A percentile compares a stretch with the other conserved stretches of the same genome.
These are phyloP conservation scores for Hecatera dysodea DNA, from an alignment of 2,888 invertebrate genomes.

Conservation along the genomic window DNA sequence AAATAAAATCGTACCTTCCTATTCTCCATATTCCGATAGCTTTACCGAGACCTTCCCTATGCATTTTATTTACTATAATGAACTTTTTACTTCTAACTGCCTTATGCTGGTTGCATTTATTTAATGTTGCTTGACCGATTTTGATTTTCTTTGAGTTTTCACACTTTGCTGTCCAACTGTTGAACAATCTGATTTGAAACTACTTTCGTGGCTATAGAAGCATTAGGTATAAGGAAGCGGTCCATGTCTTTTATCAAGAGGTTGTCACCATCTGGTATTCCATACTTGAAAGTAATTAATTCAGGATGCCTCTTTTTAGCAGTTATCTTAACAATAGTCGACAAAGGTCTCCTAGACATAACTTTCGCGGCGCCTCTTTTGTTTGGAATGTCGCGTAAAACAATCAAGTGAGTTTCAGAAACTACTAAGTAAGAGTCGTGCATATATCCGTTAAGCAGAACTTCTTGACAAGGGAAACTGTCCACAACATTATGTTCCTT, in stretches of 20 bases:
- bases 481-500: constrained; percentile 96
- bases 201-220: constrained; percentile 96
- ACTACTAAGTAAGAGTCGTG: constrained; percentile 97
- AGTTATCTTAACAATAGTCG: constrained; percentile 98
- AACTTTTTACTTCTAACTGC: background rate
- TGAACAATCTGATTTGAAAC: constrained; percentile 96
- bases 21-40: too few species aligned
- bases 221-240: constrained; percentile 97
- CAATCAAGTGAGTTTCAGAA: constrained; percentile 96
- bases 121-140: background rate
- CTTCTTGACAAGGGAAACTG: constrained; percentile 97
- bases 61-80: background rate
- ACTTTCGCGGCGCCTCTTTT: constrained; percentile 95
- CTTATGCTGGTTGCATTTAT: background rate
- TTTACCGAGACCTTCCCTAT: constrained; percentile 1
- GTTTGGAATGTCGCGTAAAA: constrained; percentile 95
- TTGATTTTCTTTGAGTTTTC: constrained; percentile 17
- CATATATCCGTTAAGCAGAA: constrained; percentile 96
- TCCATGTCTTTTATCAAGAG: constrained; percentile 97
- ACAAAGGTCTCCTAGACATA: constrained; percentile 96
- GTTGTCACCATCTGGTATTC: constrained; percentile 95
- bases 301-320: constrained; percentile 98
- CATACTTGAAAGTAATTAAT: constrained; percentile 99
- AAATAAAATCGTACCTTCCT: too few species aligned
- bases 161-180: constrained; percentile 83